phyloP scores from a whole-genome alignment of 2,888 invertebrate species.

The Holacanthella duospinosa region DNA sequence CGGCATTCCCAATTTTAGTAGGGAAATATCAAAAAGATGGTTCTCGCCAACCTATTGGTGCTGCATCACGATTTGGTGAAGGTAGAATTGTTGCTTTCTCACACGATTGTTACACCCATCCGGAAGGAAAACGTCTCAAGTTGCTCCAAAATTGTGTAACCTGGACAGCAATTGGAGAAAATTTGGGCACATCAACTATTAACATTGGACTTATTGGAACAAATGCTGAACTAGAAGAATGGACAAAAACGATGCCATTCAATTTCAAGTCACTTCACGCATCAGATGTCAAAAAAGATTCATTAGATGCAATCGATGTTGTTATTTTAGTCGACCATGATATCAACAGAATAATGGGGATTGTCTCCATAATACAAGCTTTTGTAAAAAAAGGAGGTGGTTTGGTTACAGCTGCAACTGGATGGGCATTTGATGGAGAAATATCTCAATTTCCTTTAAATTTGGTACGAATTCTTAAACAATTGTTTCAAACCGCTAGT shows the following conservation, averaged over 20 bases:
- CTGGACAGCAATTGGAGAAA: background rate
- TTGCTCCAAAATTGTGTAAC: background rate
- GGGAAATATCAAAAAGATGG: background rate
- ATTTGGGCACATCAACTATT: background rate
- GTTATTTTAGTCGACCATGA: background rate
- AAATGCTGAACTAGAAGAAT: background rate
- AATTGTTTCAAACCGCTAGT: too few relatives aligned
- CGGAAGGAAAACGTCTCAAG: background rate
- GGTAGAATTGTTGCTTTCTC: background rate
- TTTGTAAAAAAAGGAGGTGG: background rate
- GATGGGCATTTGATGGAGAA: background rate
- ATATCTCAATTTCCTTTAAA: background rate
- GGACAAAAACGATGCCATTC: background rate
- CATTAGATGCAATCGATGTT: background rate
- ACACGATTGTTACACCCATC: background rate
- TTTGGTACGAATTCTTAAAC: too few relatives aligned
- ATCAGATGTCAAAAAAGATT: background rate
- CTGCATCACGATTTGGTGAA: background rate
- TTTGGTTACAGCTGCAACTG: background rate
- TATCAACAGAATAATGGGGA: background rate
- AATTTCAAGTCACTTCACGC: background rate
- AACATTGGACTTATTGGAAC: background rate
- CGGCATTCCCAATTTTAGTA: background rate
- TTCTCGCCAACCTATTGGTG: background rate
- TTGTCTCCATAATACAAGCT: background rate